Conservation (phyloP, 2,113 vertebrate species). For the Irena cyanogastra region DNA sequence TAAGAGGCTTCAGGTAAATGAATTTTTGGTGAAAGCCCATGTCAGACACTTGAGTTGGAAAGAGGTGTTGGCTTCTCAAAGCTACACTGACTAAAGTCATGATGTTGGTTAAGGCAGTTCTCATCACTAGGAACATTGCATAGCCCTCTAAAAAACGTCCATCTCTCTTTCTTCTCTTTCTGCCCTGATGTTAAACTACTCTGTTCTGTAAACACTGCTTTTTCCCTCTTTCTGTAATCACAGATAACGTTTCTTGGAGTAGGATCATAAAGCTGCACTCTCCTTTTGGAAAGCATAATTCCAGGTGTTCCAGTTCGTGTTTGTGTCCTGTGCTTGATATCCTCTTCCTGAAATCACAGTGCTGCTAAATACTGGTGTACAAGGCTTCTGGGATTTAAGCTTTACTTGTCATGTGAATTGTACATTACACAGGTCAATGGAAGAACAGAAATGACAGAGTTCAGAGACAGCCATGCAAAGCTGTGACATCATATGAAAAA, state of each 20-base stretch:
- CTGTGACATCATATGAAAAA: not conserved
- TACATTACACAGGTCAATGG: not conserved
- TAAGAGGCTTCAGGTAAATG: not conserved
- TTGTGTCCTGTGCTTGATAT: not conserved
- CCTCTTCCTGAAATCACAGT: not conserved
- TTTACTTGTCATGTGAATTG: not conserved
- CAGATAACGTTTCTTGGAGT: not conserved
- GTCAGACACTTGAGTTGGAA: not conserved
- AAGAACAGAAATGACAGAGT: not conserved
- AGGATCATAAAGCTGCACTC: not conserved
- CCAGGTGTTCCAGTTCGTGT: not conserved
- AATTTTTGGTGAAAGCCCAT: not conserved
- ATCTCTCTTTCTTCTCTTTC: not conserved
- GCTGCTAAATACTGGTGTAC: not conserved
- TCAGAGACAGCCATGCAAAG: not conserved
- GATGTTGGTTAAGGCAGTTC: not conserved
- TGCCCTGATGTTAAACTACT: not conserved
- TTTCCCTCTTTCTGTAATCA: not conserved
- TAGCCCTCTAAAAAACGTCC: not conserved
- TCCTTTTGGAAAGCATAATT: not conserved
- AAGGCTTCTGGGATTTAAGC: not conserved
- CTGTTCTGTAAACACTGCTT: not conserved
- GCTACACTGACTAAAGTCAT: not conserved
- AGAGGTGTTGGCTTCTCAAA: not conserved
- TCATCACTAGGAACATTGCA: not conserved